Conservation (phyloP, 2,888 invertebrate genomes). For the Scaptomyza reducta region DNA sequence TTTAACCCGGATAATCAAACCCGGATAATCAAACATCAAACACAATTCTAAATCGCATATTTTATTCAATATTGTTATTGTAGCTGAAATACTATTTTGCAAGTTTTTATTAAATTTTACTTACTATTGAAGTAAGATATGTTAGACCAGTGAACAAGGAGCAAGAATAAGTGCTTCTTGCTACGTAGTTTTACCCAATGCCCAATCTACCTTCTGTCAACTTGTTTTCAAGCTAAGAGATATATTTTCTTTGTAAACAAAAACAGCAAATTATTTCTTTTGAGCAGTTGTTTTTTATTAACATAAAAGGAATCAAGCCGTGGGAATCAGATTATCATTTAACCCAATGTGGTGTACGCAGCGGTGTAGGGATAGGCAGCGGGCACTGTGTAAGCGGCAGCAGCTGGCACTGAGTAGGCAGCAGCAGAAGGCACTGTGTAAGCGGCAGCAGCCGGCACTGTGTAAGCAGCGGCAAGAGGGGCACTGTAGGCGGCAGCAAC, state of each 20-base stretch:
- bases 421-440: slow-evolving; percentile 54
- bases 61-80: too few relatives aligned
- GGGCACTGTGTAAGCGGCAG: slow-evolving; percentile 68
- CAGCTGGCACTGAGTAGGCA: slow-evolving; percentile 57
- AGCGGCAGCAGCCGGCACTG: slow-evolving; percentile 73
- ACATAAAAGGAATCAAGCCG: background rate
- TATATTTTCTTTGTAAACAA: background rate
- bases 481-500: slow-evolving; percentile 69
- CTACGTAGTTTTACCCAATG: too few relatives aligned
- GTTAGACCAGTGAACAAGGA: too few relatives aligned
- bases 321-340: slow-evolving; percentile 19
- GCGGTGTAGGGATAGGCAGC: slow-evolving; percentile 55
- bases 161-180: too few relatives aligned
- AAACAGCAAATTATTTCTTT: background rate
- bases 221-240: too few relatives aligned
- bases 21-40: too few relatives aligned
- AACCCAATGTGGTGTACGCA: slow-evolving; percentile 64
- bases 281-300: slow-evolving; percentile 21
- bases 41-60: too few relatives aligned
- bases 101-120: too few relatives aligned
- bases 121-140: too few relatives aligned
- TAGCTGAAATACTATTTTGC: too few relatives aligned
- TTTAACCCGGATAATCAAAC: too few relatives aligned
- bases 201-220: too few relatives aligned
- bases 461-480: slow-evolving; percentile 66